Evolutionary conservation across 2,797 vertebrate species (phyloP).

Genomic region (Bradypodion ventrale): DNA sequence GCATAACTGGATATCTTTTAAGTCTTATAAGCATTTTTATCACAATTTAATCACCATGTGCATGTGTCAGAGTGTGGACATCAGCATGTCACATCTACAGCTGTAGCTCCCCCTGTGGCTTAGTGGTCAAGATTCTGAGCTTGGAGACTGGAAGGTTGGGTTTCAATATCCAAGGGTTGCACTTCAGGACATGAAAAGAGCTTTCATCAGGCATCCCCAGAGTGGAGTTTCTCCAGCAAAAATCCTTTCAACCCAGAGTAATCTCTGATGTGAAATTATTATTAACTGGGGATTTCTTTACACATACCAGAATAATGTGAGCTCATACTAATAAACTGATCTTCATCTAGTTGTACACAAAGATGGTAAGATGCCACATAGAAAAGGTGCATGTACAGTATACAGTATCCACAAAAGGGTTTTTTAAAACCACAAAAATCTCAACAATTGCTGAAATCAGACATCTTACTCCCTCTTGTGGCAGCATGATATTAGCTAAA

Average conservation of each 20-base stretch:
- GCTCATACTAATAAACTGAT: neutral
- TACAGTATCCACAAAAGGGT: neutral
- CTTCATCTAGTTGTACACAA: neutral
- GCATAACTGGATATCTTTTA: neutral
- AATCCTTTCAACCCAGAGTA: no score
- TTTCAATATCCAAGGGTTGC: no score
- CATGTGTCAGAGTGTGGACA: neutral
- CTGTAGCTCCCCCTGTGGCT: no score
- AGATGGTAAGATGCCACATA: neutral
- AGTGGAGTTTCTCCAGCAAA: no score
- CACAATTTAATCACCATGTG: neutral
- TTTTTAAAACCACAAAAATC: neutral
- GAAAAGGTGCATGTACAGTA: neutral
- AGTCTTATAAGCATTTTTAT: neutral
- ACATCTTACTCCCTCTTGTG: constrained; percentile 17
- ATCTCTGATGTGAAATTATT: no score
- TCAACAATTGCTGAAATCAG: constrained; percentile 6
- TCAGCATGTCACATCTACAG: neutral
- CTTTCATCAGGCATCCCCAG: no score
- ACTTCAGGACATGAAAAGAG: no score
- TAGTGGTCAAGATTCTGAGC: no score
- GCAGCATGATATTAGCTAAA: neutral
- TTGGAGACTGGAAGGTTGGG: no score
- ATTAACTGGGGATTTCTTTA: neutral
- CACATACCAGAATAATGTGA: neutral